Evolutionary conservation across 2,888 invertebrate species (phyloP).

Genomic region (Oscheius onirici): DNA sequence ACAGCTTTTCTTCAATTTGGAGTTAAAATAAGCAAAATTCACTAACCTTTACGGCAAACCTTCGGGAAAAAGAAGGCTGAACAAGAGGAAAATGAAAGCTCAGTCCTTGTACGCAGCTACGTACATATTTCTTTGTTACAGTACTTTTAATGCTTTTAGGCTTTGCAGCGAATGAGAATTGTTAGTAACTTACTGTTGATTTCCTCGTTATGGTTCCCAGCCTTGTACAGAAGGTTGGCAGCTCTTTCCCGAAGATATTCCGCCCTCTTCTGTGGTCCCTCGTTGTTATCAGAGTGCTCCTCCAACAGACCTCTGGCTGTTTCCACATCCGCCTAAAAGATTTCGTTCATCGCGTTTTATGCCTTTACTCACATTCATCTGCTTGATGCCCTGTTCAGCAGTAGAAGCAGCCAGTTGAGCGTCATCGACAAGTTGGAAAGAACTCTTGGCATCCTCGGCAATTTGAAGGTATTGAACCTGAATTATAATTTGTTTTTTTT

Average conservation of each 20-base stretch:
- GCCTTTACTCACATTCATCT: slow-evolving; percentile 35
- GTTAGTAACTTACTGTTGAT: slow-evolving; percentile 36
- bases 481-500: neutral
- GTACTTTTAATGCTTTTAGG: neutral
- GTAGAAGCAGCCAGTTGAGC: slow-evolving; percentile 46
- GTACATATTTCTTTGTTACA: no score
- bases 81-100: neutral
- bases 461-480: slow-evolving; percentile 53
- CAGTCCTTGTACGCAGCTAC: neutral
- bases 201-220: slow-evolving; percentile 63
- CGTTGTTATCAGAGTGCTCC: slow-evolving; percentile 63
- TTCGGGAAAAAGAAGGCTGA: neutral
- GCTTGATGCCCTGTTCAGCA: slow-evolving; percentile 54
- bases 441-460: slow-evolving; percentile 57
- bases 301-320: slow-evolving; percentile 58
- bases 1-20: no score
- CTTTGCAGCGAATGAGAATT: neutral
- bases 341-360: neutral
- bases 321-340: slow-evolving; percentile 62
- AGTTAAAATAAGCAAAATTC: no score
- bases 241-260: slow-evolving; percentile 60
- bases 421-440: slow-evolving; percentile 47
- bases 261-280: slow-evolving; percentile 64
- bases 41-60: no score
- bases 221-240: slow-evolving; percentile 63